Evolutionary conservation across 1,140 invertebrate species (phyloP), one percentile per base, ranked within the genome.

Genomic region (Penaeus chinensis): DNA sequence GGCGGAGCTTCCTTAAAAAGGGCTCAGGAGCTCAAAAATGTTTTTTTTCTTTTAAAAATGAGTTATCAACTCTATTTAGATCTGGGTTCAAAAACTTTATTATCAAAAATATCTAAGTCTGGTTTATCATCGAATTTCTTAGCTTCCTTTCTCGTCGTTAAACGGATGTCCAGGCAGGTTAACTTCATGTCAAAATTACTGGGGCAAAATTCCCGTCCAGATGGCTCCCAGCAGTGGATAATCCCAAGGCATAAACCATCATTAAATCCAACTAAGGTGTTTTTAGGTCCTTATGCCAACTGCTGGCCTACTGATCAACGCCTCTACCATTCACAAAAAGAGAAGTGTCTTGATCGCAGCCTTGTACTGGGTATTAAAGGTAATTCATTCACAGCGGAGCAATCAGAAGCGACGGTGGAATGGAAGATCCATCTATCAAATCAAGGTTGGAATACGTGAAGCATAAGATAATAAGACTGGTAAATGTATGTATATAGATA

Each of bases 131-230:
- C 54, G 54, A 54, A 54, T 54, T 54, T 54, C 54, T 54, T 54
- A 54, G 54, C 54, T 54, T 54, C 54, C 11, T 54, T 54, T 54
- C 54, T 54, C 54, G 54, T 54, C 54, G 54, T 54, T 54, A 54
- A 54, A 54, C 16, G 16, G 65, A 85, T 61, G 66, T 79, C 82
- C 81, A 83, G 80, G 85, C 85, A 87, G 80, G 85, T 87, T 87
- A 87, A 87, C 85, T 87, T 87, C 85, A 87, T 87, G 85, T 85
- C 54, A 69, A 82, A 82, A 82, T 78, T 66, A 71, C 63, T 18
- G 85, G 85, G 85, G 85, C 85, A 87, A 87, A 87, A 82, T 65
- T 83, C 61, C 85, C 62, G 61, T 83, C 60, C 81, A 82, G 77
- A 79, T 78, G 71, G 80, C 78, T 69, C 71, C 80, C 85, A 37